phyloP scores from a whole-genome alignment of 2,113 vertebrate species.

The Aptenodytes patagonicus region DNA sequence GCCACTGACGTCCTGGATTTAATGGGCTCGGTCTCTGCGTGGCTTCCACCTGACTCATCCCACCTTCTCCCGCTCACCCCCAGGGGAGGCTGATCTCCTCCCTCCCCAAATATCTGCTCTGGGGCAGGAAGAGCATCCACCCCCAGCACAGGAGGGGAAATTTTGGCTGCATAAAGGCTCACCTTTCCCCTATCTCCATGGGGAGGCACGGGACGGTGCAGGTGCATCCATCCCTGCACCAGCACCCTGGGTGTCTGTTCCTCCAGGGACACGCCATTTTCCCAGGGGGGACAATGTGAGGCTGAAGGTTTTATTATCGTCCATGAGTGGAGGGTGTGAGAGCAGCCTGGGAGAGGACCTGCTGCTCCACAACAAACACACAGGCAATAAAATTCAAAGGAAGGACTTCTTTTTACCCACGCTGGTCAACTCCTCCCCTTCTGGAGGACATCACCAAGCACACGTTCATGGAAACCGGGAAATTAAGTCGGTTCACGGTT shows the following conservation, averaged over 20 bases:
- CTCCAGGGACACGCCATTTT: not conserved
- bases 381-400: not conserved
- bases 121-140: not conserved
- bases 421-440: not conserved
- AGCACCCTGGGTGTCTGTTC: not conserved
- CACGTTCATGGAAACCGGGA: not conserved
- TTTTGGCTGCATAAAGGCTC: not conserved
- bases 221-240: not conserved
- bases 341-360: not conserved
- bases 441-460: not conserved
- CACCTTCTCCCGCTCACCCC: not conserved
- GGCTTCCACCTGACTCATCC: not conserved
- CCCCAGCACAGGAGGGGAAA: not conserved
- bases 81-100: not conserved
- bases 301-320: not conserved
- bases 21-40: fast-evolving
- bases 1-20: not conserved
- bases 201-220: not conserved
- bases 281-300: not conserved
- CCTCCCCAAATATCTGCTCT: not conserved
- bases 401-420: not conserved
- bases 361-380: not conserved
- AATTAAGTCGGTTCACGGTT: not conserved
- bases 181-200: not conserved
- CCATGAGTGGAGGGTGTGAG: not conserved